These are phyloP conservation scores for Coccyzus lansbergi DNA, from an alignment of 2,797 vertebrate species.

Conservation along the genomic window DNA sequence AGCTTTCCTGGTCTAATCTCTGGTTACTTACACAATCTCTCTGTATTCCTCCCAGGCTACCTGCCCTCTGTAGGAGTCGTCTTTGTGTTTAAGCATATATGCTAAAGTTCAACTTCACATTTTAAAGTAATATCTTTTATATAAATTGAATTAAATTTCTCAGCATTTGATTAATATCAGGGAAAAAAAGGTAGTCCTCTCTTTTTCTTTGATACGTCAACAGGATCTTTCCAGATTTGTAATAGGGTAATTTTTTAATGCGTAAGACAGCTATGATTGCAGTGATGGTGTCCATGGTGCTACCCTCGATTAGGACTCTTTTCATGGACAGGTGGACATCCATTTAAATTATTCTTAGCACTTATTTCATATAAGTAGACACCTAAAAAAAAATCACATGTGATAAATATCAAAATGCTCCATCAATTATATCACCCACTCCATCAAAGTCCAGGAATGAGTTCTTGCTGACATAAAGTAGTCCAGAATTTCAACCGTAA, in stretches of 20 bases:
- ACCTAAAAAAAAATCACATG: neutral
- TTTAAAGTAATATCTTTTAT: neutral
- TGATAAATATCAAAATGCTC: neutral
- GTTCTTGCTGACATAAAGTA: neutral
- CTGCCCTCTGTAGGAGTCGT: no score
- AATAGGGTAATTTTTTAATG: neutral
- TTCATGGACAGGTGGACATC: neutral
- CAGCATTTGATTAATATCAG: neutral
- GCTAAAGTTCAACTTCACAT: neutral
- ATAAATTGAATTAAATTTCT: neutral
- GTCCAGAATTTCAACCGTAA: neutral
- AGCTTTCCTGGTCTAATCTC: no score
- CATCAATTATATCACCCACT: neutral
- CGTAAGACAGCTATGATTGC: neutral
- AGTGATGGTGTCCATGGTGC: neutral
- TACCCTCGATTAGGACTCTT: neutral
- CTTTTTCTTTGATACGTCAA: neutral
- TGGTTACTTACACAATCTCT: no score
- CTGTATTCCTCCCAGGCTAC: no score
- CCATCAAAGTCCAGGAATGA: neutral
- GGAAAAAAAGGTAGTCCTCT: neutral
- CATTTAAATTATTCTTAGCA: neutral
- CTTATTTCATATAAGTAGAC: neutral
- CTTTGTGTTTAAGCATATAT: no score
- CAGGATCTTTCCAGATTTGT: neutral